These are phyloP conservation scores for Spea bombifrons DNA, from an alignment of 2,113 vertebrate genomes.

Conservation along the genomic window DNA sequence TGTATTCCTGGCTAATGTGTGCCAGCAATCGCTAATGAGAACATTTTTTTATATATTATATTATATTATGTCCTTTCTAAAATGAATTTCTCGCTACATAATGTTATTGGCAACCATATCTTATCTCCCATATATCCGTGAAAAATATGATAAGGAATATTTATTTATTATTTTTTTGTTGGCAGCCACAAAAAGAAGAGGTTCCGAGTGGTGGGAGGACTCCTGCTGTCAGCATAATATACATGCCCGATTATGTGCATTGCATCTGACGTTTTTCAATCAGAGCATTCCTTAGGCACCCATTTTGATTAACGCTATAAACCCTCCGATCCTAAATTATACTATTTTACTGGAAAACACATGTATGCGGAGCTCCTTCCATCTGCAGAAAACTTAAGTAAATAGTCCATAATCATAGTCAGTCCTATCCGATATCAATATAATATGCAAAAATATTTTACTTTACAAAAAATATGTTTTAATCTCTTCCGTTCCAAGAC, in stretches of 20 bases:
- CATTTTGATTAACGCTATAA: constrained; percentile 7
- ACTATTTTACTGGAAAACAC: neutral
- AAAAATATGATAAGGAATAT: constrained; percentile 47
- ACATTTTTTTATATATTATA: constrained; percentile 34
- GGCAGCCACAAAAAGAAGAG: constrained; percentile 65
- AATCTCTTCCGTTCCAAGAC: neutral
- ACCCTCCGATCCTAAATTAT: neutral
- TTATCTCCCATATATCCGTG: constrained; percentile 53
- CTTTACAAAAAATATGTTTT: too few species aligned
- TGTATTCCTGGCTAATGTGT: constrained; percentile 32
- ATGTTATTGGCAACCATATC: constrained; percentile 53
- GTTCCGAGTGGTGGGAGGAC: constrained; percentile 65
- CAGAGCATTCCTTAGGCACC: constrained; percentile 56
- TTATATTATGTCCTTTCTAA: constrained; percentile 20
- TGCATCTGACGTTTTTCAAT: constrained; percentile 74
- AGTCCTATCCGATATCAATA: too few species aligned
- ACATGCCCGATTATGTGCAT: constrained; percentile 65
- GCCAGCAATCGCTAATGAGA: constrained; percentile 38
- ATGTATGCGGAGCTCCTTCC: neutral
- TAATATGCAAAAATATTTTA: too few species aligned
- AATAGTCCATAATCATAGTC: too few species aligned
- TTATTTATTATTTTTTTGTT: constrained; percentile 58
- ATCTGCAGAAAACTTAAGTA: too few species aligned
- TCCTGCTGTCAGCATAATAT: constrained; percentile 74
- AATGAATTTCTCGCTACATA: constrained; percentile 41